Evolutionary conservation across 2,113 vertebrate genomes (phyloP).

Genomic region (Corythaeola cristata): DNA sequence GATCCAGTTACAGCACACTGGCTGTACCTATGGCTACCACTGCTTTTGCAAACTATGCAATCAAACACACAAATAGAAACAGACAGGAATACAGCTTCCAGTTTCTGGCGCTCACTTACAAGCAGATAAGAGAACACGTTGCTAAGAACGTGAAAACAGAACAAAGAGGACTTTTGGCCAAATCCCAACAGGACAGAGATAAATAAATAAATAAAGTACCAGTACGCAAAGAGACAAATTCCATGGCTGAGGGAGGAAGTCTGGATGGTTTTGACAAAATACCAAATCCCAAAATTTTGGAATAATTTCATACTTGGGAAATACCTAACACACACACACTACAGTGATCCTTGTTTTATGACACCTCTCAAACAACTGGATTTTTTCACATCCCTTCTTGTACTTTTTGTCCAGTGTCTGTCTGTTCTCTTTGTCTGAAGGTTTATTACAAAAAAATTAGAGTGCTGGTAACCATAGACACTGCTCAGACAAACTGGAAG

Average conservation of each 20-base stretch:
- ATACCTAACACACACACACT: background rate
- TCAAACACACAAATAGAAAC: background rate
- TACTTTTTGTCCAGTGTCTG: background rate
- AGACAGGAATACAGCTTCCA: background rate
- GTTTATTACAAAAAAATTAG: background rate
- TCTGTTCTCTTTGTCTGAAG: background rate
- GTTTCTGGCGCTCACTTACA: constrained; percentile 17
- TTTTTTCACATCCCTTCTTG: background rate
- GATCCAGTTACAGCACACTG: background rate
- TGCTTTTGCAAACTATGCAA: background rate
- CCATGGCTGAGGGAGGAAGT: background rate
- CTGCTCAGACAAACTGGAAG: background rate
- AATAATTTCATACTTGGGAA: background rate
- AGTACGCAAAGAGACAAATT: background rate
- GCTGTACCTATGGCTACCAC: background rate
- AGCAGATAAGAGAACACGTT: constrained; percentile 14
- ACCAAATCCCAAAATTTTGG: background rate
- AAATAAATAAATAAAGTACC: background rate
- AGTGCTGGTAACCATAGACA: background rate
- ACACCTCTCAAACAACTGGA: background rate
- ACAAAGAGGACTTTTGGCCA: constrained; percentile 37
- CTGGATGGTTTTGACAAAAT: background rate
- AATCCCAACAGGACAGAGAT: background rate
- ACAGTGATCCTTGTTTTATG: background rate
- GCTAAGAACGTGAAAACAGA: constrained; percentile 51